phyloP scores from a whole-genome alignment of 2,113 vertebrate genomes.

The Felis catus region DNA sequence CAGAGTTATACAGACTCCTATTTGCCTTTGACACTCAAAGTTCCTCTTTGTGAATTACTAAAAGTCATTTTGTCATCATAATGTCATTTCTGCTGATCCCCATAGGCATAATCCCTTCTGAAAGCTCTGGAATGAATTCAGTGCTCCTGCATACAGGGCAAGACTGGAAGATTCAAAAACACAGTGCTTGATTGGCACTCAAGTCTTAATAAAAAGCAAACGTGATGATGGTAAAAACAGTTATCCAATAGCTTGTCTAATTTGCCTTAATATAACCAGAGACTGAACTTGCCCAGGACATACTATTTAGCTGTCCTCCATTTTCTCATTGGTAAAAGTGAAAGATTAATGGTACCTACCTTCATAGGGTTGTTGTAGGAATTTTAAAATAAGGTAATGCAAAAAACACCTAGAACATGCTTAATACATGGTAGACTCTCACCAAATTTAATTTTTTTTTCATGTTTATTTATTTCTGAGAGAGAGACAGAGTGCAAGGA shows the following conservation, averaged over 20 bases:
- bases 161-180: not conserved
- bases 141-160: not conserved
- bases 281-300: not conserved
- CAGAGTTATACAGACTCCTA: not conserved
- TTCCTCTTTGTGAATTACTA: not conserved
- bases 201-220: not conserved
- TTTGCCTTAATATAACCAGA: not conserved
- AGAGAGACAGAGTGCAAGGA: too few species aligned
- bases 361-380: not conserved
- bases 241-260: not conserved
- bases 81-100: not conserved
- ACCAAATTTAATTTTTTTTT: not conserved
- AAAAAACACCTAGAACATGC: not conserved
- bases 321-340: slow-evolving; percentile 9
- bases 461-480: too few species aligned
- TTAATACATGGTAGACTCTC: not conserved
- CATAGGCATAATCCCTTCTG: not conserved
- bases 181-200: not conserved
- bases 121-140: not conserved
- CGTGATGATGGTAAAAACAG: not conserved
- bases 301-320: not conserved
- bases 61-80: not conserved
- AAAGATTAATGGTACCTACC: not conserved
- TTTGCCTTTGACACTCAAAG: not conserved
- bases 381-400: slow-evolving; percentile 12